These are phyloP conservation scores for Leptura quadrifasciata DNA, from an alignment of 2,888 invertebrate species.

Conservation along the genomic window DNA sequence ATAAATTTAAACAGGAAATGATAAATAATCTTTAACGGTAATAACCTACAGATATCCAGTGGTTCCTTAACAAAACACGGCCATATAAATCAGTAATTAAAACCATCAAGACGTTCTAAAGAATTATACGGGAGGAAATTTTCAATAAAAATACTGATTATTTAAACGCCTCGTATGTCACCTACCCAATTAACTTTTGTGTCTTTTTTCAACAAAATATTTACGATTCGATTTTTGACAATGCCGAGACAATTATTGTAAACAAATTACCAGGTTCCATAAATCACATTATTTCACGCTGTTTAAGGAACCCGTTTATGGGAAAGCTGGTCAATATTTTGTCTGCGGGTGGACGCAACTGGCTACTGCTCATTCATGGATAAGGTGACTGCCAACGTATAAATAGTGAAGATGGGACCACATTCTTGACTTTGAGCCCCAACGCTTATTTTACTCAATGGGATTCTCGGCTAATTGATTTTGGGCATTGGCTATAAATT, in stretches of 20 bases:
- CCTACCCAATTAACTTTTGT: conserved; percentile 13
- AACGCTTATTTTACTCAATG: conserved; percentile 55
- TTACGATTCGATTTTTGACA: conserved; percentile 22
- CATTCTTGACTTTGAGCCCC: conserved; percentile 60
- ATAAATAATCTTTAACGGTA: neutral
- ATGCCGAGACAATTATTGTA: conserved; percentile 63
- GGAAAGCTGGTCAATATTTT: conserved; percentile 68
- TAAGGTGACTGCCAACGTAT: conserved; percentile 48
- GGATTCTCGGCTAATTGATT: conserved; percentile 63
- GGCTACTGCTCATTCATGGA: conserved; percentile 66
- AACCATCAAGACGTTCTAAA: neutral
- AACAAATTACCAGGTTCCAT: conserved; percentile 65
- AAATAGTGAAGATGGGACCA: conserved; percentile 58
- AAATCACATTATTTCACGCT: conserved; percentile 69
- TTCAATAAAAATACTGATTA: conserved; percentile 2
- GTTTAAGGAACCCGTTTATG: conserved; percentile 69
- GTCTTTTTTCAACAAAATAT: neutral
- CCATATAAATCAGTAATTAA: conserved; percentile 7
- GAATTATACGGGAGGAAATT: neutral
- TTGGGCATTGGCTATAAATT: conserved; percentile 59
- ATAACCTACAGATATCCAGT: neutral
- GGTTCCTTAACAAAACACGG: neutral
- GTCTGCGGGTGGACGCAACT: conserved; percentile 65
- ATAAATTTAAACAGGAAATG: neutral
- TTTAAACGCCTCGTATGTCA: neutral